These are phyloP conservation scores for Plecturocebus donacophilus DNA, from an alignment of 2,113 vertebrate genomes.

Conservation along the genomic window DNA sequence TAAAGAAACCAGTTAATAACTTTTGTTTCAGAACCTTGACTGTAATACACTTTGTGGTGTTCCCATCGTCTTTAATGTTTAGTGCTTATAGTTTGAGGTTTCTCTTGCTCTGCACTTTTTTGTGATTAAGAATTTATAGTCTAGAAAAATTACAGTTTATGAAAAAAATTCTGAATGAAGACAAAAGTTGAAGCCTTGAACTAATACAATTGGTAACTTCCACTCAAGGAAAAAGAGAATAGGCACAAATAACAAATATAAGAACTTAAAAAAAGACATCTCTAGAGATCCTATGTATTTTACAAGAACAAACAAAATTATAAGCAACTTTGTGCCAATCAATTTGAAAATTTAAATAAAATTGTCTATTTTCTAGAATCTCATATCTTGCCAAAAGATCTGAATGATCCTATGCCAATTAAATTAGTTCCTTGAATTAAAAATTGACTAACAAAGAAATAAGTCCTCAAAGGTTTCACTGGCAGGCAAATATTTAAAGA, in stretches of 20 bases:
- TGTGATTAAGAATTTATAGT: conserved; percentile 86
- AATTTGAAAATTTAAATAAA: neutral
- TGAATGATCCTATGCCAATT: neutral
- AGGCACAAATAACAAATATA: neutral
- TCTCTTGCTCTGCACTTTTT: conserved; percentile 78
- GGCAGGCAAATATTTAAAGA: neutral
- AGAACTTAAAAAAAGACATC: neutral
- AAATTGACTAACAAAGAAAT: neutral
- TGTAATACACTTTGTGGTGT: neutral
- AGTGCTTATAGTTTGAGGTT: conserved; percentile 54
- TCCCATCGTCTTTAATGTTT: neutral
- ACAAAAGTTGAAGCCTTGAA: neutral
- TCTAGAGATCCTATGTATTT: neutral
- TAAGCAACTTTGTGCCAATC: neutral
- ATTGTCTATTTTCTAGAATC: neutral
- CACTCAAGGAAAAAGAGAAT: neutral
- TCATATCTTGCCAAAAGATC: neutral
- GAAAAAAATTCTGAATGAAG: neutral
- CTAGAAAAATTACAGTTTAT: conserved; percentile 86
- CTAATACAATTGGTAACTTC: neutral
- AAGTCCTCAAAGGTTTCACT: neutral
- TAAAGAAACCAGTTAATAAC: neutral
- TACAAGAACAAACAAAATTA: neutral
- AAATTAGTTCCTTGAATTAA: neutral
- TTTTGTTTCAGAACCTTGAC: neutral